Conservation (phyloP, 2,797 vertebrate genomes). For the Zonotrichia albicollis region DNA sequence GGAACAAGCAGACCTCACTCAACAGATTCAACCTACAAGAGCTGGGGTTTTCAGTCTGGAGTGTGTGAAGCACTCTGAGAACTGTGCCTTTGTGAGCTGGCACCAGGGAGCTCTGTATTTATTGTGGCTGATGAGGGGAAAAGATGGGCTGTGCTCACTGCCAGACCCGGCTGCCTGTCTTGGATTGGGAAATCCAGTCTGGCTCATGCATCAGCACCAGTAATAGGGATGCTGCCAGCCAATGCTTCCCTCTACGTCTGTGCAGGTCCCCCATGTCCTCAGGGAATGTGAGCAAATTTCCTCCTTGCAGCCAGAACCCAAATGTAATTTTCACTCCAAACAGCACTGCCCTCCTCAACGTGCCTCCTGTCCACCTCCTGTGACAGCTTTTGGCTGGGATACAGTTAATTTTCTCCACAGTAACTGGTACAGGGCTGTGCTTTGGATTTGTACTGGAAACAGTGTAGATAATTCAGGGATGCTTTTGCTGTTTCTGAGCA, state of each 20-base stretch:
- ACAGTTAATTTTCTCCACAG: neutral
- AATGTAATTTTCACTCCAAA: neutral
- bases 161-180: constrained; percentile 51
- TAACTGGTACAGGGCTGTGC: neutral
- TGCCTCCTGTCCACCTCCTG: neutral
- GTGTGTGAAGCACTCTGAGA: neutral
- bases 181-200: constrained; percentile 49
- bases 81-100: constrained; percentile 46
- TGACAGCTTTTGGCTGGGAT: neutral
- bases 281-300: neutral
- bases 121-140: constrained; percentile 45
- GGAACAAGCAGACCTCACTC: neutral
- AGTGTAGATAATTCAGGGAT: neutral
- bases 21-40: neutral
- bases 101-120: constrained; percentile 41
- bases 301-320: neutral
- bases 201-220: constrained; percentile 46
- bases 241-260: constrained; percentile 28
- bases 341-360: neutral
- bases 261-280: constrained; percentile 23
- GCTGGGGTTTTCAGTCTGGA: neutral
- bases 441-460: neutral
- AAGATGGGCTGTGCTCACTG: constrained; percentile 48
- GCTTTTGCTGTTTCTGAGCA: neutral
- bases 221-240: constrained; percentile 36